Evolutionary conservation across 2,888 invertebrate genomes (phyloP), one percentile per base, ranked within the genome.

Genomic region (Scotopteryx bipunctaria): DNA sequence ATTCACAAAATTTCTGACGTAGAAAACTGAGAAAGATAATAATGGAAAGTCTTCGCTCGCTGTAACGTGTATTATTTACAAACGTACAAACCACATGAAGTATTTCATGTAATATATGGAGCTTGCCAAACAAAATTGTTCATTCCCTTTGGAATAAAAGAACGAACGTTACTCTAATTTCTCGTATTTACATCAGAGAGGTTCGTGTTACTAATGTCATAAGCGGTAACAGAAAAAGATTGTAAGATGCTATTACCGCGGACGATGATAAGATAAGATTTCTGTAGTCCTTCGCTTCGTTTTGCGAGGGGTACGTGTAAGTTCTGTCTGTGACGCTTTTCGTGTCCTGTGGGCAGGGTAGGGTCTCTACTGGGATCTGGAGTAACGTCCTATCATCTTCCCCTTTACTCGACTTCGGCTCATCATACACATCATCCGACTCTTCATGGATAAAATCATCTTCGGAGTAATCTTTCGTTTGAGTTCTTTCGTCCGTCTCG

Each of bases 331-430:
- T 93, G 36, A 93, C 92, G 67, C 91, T 93, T 66, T 92, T 92
- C n/a, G 91, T 80, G 42, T 92, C 92, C 56, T 91, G 91, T 44
- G 93, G 92, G 69, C 93, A 93, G 13, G 93, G 93, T 46, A 93
- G 76, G 44, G 87, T 79, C 61, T 93, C 92, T 2, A 91, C 86
- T 1, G 92, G 91, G 49, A 93, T 90, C 66, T 92, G 91, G 41
- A 92, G 86, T 49, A 93, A 74, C 17, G 83, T 83, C 59, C 77
- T 81, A 45, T 89, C 88, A 73, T 91, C 84, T 57, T 86, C 87
- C 2, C 72, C 78, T 60, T 72, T 82, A 51, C 73, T 73, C 51
- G 75, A 63, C 66, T 82, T 86, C 4, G 86, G 81, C 64, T 86
- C 87, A 53, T 89, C 86, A 57, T 87, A 85, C 63, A 72, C 69